Base-by-base conservation (phyloP, 2,888 invertebrate species). In the Aspidapion aeneum region DNA sequence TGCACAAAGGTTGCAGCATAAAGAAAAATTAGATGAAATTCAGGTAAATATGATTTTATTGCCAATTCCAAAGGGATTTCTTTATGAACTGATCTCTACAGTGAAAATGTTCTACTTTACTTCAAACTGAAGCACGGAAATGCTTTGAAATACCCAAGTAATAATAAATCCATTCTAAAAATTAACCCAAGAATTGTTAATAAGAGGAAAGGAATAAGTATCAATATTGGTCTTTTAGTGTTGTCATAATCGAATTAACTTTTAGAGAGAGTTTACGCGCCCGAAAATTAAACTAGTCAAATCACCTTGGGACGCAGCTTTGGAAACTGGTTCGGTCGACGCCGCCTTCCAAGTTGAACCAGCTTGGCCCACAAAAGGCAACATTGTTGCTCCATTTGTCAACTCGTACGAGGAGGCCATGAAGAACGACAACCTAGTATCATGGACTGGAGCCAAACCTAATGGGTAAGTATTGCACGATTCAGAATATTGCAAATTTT, bases 271-370 rank as follows among this genome's bases (percentile, higher is more conserved):
- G 71, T 85, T 84, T 74, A 77, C 79, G 19, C 81, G 82, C 66
- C 85, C 86, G 1, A 82, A 84, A 59, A 75, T 88, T 9, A 85
- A 86, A 70, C 76, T 88, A 61, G 79, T 88, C 0, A 86, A 87
- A 74, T 85, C 87, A 0, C 90, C 90, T 0, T 89, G 89, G 89
- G 87, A 89, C 71, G 88, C 88, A 1, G 88, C 89, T n/a, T 75
- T 88, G 35, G 85, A 87, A 74, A 86, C 87, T 18, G 89, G 89
- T n/a, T 85, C 86, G 12, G 88, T 89, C 1, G 89, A 89, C 62
- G 80, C 83, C 2, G 90, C 90, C n/a, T 90, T 90, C 74, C 81
- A 86, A 67, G 66, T 73, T 9, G 73, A 75, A 48, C 78, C 78
- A 21, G 64, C 67, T 49, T 78, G 78, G 77, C 76, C 78, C 2